These are phyloP conservation scores for Tillus elongatus DNA, from an alignment of 2,888 invertebrate species.

Conservation along the genomic window DNA sequence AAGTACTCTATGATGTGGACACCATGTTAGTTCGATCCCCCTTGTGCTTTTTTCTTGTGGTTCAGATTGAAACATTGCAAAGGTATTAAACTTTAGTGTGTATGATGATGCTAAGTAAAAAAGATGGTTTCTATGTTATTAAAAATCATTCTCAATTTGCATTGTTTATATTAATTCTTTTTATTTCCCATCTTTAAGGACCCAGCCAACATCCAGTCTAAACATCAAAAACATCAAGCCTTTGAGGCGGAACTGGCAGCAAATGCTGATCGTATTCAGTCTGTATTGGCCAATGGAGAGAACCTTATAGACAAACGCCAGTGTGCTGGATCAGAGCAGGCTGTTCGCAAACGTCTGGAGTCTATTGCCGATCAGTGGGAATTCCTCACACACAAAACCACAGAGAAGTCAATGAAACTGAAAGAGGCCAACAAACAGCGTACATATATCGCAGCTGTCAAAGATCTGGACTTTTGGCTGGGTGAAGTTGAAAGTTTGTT, in stretches of 20 bases:
- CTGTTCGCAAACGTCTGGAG: constrained; percentile 83
- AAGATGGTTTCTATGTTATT: too few relatives aligned
- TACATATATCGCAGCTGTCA: constrained; percentile 98
- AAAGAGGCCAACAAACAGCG: constrained; percentile 99
- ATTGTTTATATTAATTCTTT: not conserved
- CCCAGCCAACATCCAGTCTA: constrained; percentile 94
- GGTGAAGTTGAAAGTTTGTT: constrained; percentile 95
- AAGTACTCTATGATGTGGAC: too few relatives aligned
- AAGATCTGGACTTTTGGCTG: constrained; percentile 99
- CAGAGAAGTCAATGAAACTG: constrained; percentile 94
- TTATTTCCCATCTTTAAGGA: constrained; percentile 41
- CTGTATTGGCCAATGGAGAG: constrained; percentile 89
- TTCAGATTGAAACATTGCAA: too few relatives aligned
- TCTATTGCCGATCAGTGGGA: constrained; percentile 98
- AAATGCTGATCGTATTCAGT: constrained; percentile 95
- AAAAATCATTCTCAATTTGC: too few relatives aligned
- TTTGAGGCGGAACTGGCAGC: constrained; percentile 99
- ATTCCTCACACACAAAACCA: constrained; percentile 93
- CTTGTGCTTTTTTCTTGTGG: too few relatives aligned
- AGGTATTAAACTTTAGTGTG: too few relatives aligned
- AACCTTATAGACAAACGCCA: constrained; percentile 91
- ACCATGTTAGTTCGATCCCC: too few relatives aligned
- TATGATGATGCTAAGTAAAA: too few relatives aligned
- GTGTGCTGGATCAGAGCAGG: constrained; percentile 96
- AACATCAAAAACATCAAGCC: constrained; percentile 99